A percentile compares a stretch with the other conserved stretches of the same genome.
These are phyloP conservation scores for Equus przewalskii DNA, from an alignment of 2,113 vertebrate species.

Conservation along the genomic window DNA sequence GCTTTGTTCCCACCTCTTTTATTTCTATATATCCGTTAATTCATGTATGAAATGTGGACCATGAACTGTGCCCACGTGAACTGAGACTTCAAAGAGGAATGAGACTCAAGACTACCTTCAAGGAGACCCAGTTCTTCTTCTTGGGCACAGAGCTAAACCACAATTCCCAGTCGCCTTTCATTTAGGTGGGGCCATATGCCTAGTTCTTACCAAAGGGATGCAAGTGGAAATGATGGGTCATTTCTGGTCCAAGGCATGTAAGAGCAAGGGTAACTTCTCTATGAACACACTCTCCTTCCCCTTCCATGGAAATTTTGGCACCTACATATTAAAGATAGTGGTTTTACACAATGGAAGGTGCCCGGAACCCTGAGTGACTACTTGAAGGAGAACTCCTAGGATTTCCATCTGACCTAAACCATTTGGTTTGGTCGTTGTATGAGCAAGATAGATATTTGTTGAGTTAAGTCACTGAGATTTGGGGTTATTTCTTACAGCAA, in stretches of 20 bases:
- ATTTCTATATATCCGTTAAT: background rate
- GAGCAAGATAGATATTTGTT: background rate
- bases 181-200: background rate
- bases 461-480: slow-evolving; percentile 7
- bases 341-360: background rate
- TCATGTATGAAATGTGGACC: background rate
- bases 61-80: background rate
- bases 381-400: slow-evolving; percentile 4
- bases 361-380: background rate
- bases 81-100: slow-evolving; percentile 1
- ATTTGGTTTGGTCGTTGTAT: background rate
- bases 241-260: background rate
- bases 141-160: background rate
- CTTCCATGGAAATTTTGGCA: background rate
- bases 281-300: background rate
- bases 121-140: background rate
- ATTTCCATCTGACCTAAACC: background rate
- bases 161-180: background rate
- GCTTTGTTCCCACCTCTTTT: slow-evolving; percentile 41
- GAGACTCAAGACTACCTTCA: background rate
- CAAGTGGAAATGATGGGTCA: background rate
- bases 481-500: background rate
- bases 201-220: slow-evolving; percentile 11
- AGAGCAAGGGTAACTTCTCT: background rate
- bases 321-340: background rate